Base-by-base conservation (phyloP, 2,888 invertebrate species). In the Sicus ferrugineus region DNA sequence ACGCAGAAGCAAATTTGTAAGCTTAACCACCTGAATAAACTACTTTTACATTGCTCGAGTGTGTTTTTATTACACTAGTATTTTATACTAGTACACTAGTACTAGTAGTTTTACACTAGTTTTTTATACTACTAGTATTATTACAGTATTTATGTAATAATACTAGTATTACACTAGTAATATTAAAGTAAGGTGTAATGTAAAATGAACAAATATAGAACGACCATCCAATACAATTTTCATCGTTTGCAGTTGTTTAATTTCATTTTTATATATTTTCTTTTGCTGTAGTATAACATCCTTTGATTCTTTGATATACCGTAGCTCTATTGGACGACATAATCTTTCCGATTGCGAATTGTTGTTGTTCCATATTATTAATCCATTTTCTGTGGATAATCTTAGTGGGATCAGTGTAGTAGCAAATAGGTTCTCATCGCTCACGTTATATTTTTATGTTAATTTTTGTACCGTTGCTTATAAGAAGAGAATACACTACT, bases 141-240 rank as follows among this genome's bases (percentile, higher is more conserved):
- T n/a, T n/a, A n/a, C n/a, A n/a, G n/a, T n/a, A n/a, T n/a, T n/a
- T n/a, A n/a, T 34, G 38, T 34, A 34, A 34, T 34, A 9, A 34
- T 34, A 11, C 38, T 34, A 34, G 38, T 34, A 34, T 11, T 34
- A 9, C 11, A 34, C 11, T 11, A 11, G 5, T 11, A n/a, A n/a
- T 34, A 34, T 34, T 34, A 34, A 34, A 34, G 38, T 34, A 34
- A 34, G 38, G 38, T 34, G 11, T 34, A 34, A 34, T 34, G 38
- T 11, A 34, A 34, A 34, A 34, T 34, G 38, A 34, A 34, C 38
- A 34, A 34, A 34, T 34, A 34, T 34, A 34, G 38, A 34, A 34
- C 38, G 11, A 34, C 11, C 38, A 34, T 34, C 38, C 38, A 34
- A 34, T 34, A 34, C 38, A 34, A 73, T 77, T 58, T 34, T 30